Evolutionary conservation across 2,113 vertebrate species (phyloP), one percentile per base, ranked within the genome.

Genomic region (Nibea coibor): DNA sequence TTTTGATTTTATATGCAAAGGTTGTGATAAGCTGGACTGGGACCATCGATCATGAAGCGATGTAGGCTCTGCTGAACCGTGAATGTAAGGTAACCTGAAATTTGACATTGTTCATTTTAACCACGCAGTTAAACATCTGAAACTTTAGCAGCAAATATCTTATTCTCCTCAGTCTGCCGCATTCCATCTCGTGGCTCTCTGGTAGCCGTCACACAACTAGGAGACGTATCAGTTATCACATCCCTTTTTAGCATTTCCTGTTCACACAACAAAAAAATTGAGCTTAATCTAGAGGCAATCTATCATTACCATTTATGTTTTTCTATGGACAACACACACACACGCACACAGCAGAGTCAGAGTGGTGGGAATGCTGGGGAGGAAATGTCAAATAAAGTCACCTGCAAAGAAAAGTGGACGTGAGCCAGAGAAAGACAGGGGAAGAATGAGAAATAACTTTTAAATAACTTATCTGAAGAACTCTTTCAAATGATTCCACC

Each of bases 171-270:
- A 77, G 68, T 15, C 42, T 72, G 17, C 64, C 56, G 64, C 53
- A 22, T 66, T 87, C 59, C 68, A 57, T 47, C 72, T 5, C 39
- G 15, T 43, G 7, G 17, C 59, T 39, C 39, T 39, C 12, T 16
- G 65, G 47, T 47, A 51, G 26, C 68, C 50, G 70, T 42, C 80
- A 68, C 48, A 78, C 42, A 82, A 57, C 48, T 4, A 58, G 43
- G 59, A 80, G 69, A 78, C 42, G 17, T 72, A 85, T 82, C 80
- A 68, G 64, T 70, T 86, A 80, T 66, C 72, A 71, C 61, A 50
- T 51, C 65, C 50, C 58, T 75, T 65, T 90, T 90, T 31, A 82
- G 75, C 57, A 77, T 83, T 89, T 85, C 76, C 82, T 78, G 69
- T 77, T 87, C 57, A 61, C 31, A 66, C 68, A 81, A 28, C 59